Percentiles rank a stretch among this genome's conserved stretches.
phyloP scores from a whole-genome alignment of 2,888 invertebrate genomes.

The Leptopilina syphax region DNA sequence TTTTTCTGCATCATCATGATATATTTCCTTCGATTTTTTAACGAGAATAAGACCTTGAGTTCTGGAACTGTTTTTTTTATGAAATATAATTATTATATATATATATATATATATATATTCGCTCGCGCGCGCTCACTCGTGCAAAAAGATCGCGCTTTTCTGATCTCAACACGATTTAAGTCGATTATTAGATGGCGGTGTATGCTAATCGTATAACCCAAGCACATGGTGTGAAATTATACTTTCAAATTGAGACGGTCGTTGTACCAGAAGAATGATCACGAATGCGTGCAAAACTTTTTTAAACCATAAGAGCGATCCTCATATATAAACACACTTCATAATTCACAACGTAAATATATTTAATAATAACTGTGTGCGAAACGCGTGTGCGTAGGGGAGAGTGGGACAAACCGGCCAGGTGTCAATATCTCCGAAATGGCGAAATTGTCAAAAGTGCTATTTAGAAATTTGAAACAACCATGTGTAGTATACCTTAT shows the following conservation, averaged over 20 bases:
- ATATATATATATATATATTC: not conserved
- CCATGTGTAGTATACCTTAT: too few species aligned
- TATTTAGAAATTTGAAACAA: too few species aligned
- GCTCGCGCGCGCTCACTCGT: constrained; percentile 51
- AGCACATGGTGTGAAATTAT: constrained; percentile 39
- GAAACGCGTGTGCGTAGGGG: not conserved
- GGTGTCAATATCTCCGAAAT: too few species aligned
- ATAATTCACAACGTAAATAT: constrained; percentile 20
- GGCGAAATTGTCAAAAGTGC: too few species aligned
- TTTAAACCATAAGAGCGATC: not conserved
- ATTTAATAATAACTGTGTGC: not conserved
- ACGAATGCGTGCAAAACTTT: constrained; percentile 30
- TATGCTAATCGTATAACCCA: constrained; percentile 60
- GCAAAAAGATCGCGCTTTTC: constrained; percentile 60
- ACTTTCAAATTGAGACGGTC: constrained; percentile 47
- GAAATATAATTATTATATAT: constrained; percentile 52
- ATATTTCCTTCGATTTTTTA: constrained; percentile 29
- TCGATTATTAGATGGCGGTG: constrained; percentile 70
- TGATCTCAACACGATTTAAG: constrained; percentile 64
- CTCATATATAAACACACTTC: constrained; percentile 21
- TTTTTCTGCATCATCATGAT: too few species aligned
- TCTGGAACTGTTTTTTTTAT: constrained; percentile 20
- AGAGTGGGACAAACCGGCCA: too few species aligned
- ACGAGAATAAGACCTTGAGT: constrained; percentile 23
- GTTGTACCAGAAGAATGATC: constrained; percentile 45